Evolutionary conservation across 2,797 vertebrate genomes (phyloP), one percentile per base, ranked within the genome.

Genomic region (Poeciliopsis infans): DNA sequence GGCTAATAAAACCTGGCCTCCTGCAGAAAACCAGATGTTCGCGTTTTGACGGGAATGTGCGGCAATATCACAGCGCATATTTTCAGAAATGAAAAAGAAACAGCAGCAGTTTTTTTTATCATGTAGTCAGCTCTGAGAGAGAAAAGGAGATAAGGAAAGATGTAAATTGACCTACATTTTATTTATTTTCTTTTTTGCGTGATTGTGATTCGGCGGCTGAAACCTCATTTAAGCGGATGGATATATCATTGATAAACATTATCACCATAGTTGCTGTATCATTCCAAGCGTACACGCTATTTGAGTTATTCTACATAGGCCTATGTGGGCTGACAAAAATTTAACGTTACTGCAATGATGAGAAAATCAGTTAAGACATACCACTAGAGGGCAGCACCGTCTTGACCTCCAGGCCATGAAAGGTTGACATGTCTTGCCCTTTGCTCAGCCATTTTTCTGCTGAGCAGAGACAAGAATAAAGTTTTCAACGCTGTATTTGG

Each of bases 1-100:
- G 66, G 16, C 75, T 74, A 51, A 33, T 79, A 85, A 91, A 86
- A 66, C 4, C 59, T 68, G 12, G 12, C 31, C 23, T 41, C 18
- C 45, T 72, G 55, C 51, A 70, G 45, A 71, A 79, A 86, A 81
- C 51, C 83, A 89, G 75, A 88, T 91, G 86, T 87, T 77, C 61
- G 41, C 72, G 46, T 71, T n/a, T 41, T 18, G 28, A 12, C 31
- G 6, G n/a, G 7, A 72, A 77, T 64, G 64, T 61, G 84, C 49
- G 72, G 73, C 73, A 79, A 82, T 51, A 47, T 55, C 36, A 76
- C 6, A 72, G 57, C 55, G 11, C 43, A 0, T 74, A n/a, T 46
- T 53, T 15, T 10, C 12, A 59, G 61, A 4, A 78, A 70, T 15
- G 0, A 76, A 64, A 76, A 59, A 76, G 18, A 76, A 66, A 51